Conservation (phyloP, 2,797 vertebrate species). For the Microcaecilia unicolor region DNA sequence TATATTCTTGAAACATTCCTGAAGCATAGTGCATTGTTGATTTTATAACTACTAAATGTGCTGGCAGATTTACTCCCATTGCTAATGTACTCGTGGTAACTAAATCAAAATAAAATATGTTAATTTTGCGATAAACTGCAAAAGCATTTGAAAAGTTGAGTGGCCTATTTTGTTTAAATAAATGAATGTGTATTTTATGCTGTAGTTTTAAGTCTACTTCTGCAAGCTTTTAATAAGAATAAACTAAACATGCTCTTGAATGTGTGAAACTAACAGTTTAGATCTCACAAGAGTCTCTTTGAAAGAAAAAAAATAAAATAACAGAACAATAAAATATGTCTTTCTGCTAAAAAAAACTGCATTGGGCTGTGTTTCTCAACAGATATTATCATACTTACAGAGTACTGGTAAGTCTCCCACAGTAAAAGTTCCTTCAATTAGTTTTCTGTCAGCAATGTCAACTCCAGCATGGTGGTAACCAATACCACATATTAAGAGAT, state of each 20-base stretch:
- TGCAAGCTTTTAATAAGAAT: too few relatives aligned
- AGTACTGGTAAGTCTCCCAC: constrained; percentile 86
- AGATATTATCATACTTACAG: constrained; percentile 62
- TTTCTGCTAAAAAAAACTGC: neutral
- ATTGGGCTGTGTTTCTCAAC: neutral
- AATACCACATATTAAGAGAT: constrained; percentile 72
- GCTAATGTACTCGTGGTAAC: constrained; percentile 96
- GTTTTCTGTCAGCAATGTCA: constrained; percentile 81
- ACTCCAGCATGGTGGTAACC: constrained; percentile 94
- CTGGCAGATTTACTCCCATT: constrained; percentile 94
- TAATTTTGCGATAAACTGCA: too few relatives aligned
- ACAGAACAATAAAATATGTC: neutral
- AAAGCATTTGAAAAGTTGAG: too few relatives aligned
- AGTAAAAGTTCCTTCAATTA: constrained; percentile 77
- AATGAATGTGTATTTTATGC: too few relatives aligned
- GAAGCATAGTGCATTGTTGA: constrained; percentile 88
- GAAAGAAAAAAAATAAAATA: constrained; percentile 3
- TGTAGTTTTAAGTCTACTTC: too few relatives aligned
- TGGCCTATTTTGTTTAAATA: too few relatives aligned
- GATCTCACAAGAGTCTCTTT: constrained; percentile 10
- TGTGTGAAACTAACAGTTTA: too few relatives aligned
- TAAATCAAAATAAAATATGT: constrained; percentile 31
- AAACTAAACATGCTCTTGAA: too few relatives aligned
- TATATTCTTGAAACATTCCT: constrained; percentile 90
- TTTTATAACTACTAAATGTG: constrained; percentile 93